A percentile compares a stretch with the other conserved stretches of the same genome.
Evolutionary conservation across 2,113 vertebrate genomes (phyloP).

Genomic region (Solea solea): DNA sequence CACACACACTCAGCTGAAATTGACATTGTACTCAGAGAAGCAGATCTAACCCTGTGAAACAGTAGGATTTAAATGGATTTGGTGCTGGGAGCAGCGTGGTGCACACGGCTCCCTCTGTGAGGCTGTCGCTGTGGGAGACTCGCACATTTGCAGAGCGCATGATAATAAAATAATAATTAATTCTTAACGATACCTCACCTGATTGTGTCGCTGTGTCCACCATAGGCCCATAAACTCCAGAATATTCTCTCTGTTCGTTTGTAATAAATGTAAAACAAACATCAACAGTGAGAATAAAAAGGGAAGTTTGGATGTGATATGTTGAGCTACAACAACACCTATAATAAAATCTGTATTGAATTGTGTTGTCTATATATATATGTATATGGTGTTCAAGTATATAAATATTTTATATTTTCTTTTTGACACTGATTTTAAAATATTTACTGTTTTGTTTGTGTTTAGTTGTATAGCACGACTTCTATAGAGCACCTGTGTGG

Average conservation of each 20-base stretch:
- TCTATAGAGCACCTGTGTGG: slow-evolving; percentile 10
- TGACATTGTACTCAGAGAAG: slow-evolving; percentile 53
- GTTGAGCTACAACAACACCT: slow-evolving; percentile 1
- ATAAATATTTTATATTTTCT: slow-evolving; percentile 5
- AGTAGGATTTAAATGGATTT: slow-evolving; percentile 71
- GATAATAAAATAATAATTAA: slow-evolving; percentile 21
- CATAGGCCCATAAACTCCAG: neutral
- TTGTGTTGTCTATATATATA: neutral
- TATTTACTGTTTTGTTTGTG: slow-evolving; percentile 24
- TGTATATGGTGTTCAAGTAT: slow-evolving; percentile 5
- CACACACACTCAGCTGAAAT: slow-evolving; percentile 50
- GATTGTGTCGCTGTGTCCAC: slow-evolving; percentile 36
- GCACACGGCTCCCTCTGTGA: slow-evolving; percentile 64
- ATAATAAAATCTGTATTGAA: slow-evolving; percentile 20
- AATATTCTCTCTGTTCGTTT: slow-evolving; percentile 3
- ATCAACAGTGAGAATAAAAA: slow-evolving; percentile 11
- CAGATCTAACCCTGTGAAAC: slow-evolving; percentile 65
- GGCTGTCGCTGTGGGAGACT: slow-evolving; percentile 59
- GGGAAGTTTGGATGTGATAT: slow-evolving; percentile 8
- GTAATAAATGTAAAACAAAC: slow-evolving; percentile 20
- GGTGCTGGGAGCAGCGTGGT: slow-evolving; percentile 56
- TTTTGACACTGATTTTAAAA: slow-evolving; percentile 23
- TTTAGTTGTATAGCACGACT: slow-evolving; percentile 12
- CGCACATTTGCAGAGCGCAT: slow-evolving; percentile 46
- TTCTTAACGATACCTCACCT: slow-evolving; percentile 52